A percentile compares a stretch with the other conserved stretches of the same genome.
phyloP scores from a whole-genome alignment of 2,797 vertebrate species.

The Spinibarbus caldwelli region DNA sequence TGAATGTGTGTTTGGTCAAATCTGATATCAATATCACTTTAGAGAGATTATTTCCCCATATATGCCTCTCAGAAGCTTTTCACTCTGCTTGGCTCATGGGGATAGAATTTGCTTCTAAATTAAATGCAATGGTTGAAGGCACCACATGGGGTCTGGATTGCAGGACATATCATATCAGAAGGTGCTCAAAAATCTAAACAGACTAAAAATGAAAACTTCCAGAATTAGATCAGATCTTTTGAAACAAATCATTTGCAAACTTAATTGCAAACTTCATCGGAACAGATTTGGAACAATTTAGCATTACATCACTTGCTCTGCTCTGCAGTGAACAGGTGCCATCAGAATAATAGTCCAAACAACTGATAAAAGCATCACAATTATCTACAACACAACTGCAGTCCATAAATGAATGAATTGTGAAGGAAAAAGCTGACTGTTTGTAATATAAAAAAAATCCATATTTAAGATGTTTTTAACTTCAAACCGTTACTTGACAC shows the following conservation, averaged over 20 bases:
- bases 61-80: slow-evolving; percentile 74
- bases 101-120: slow-evolving; percentile 26
- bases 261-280: neutral
- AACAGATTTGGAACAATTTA: neutral
- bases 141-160: slow-evolving; percentile 29
- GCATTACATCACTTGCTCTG: neutral
- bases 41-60: slow-evolving; percentile 72
- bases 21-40: slow-evolving; percentile 73
- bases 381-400: neutral
- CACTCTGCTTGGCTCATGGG: slow-evolving; percentile 74
- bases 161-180: slow-evolving; percentile 12
- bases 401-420: neutral
- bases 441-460: neutral
- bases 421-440: neutral
- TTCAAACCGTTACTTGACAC: no score
- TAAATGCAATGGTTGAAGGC: slow-evolving; percentile 12
- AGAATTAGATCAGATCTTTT: slow-evolving; percentile 4
- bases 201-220: neutral
- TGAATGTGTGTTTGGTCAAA: slow-evolving; percentile 75
- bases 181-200: slow-evolving; percentile 13
- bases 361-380: neutral
- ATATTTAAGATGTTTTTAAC: neutral
- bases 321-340: neutral
- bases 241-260: neutral
- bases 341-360: neutral